Base-by-base conservation (phyloP, 2,888 invertebrate genomes). In the Agrenia bidenticulata region DNA sequence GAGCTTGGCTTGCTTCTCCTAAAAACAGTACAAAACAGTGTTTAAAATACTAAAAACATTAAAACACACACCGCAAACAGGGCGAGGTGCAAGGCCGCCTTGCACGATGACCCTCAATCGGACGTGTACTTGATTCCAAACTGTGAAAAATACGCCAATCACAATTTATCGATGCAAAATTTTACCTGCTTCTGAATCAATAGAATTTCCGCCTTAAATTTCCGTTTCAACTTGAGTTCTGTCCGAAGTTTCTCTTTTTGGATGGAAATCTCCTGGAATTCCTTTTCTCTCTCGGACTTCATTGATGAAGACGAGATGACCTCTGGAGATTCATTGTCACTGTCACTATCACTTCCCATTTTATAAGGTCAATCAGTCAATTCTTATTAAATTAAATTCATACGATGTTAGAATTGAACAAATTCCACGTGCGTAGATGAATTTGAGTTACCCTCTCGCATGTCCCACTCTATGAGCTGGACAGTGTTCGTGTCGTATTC, bases 301-400 rank as follows among this genome's bases (percentile, higher is more conserved):
- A 66, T 66, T 21, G 41, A 39, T 2, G 61, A 19, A 21, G 66
- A 61, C 0, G 69, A 69, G 15, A 69, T 61, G 2, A 59, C 62
- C 23, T 69, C 66, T 0, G 69, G 69, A 26, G 51, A 53, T 24
- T 69, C 69, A n/a, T 63, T 63, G 15, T 64, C 69, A 24, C 69
- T 66, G 42, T 58, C 61, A 21, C 37, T 45, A 1, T 21, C 54
- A 26, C 26, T 61, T 61, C 26, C 50, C 55, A 4, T 66, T 56
- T 23, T 65, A 50, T 23, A 32, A 32, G 37, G 24, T 23, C 58
- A 1, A 26, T 57, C 42, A 2, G 24, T n/a, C 4, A 27, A 7
- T 2, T 23, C 17, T 24, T 50, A n/a, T 32, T 32, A 32, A 32
- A 32, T 32, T 32, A 32, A 4, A 11, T 32, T 32, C 32, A 4